Conservation (phyloP, 2,113 vertebrate genomes). For the Pandion haliaetus region DNA sequence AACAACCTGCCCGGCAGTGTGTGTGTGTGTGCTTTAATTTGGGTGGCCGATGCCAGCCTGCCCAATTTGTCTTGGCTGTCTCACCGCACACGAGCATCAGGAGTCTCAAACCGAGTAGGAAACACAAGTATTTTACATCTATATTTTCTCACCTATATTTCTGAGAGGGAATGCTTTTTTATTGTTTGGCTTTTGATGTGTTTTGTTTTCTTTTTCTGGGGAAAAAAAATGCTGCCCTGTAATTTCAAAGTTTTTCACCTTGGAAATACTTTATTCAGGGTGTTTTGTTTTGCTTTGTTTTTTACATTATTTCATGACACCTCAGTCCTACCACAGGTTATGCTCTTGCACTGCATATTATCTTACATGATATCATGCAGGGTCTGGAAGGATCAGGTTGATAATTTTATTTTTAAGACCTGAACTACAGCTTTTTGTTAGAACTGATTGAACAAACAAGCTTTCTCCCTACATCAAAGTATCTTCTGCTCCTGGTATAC, state of each 20-base stretch:
- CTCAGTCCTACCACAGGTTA: not conserved
- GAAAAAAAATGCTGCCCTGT: not conserved
- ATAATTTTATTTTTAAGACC: constrained; percentile 50
- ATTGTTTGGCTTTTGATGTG: not conserved
- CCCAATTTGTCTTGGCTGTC: not conserved
- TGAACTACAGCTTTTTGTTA: constrained; percentile 30
- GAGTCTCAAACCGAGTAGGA: not conserved
- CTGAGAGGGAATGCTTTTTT: not conserved
- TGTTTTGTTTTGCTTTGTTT: constrained; percentile 33
- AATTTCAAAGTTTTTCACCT: constrained; percentile 3
- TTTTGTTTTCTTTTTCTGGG: not conserved
- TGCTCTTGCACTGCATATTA: not conserved
- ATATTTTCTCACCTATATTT: not conserved
- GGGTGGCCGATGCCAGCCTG: not conserved
- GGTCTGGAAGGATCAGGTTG: constrained; percentile 22
- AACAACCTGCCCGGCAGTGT: fast-evolving
- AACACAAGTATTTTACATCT: not conserved
- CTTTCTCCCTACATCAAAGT: constrained; percentile 63
- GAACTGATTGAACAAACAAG: constrained; percentile 62
- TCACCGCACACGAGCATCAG: not conserved
- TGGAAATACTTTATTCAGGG: not conserved
- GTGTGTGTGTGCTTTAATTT: not conserved
- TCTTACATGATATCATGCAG: not conserved
- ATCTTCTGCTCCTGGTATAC: constrained; percentile 15
- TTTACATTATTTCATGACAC: not conserved